These are phyloP conservation scores for Callipepla squamata DNA, from an alignment of 2,113 vertebrate species.

Conservation along the genomic window DNA sequence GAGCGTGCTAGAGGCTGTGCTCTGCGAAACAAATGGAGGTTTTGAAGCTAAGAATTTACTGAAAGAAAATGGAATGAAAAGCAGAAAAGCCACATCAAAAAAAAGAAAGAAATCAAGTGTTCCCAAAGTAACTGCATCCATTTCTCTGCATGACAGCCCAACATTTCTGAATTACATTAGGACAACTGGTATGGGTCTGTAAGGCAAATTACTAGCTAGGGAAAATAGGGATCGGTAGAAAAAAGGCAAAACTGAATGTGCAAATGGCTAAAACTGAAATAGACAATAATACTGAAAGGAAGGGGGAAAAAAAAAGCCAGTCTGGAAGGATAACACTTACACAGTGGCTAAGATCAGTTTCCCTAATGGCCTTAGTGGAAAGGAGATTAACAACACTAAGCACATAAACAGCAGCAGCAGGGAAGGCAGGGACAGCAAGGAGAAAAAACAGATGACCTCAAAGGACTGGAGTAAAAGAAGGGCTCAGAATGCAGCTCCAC, in stretches of 20 bases:
- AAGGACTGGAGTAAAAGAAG: neutral
- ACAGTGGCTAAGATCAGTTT: neutral
- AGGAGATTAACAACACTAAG: conserved; percentile 7
- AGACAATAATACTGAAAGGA: neutral
- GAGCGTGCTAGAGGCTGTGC: neutral
- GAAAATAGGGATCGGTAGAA: accelerated
- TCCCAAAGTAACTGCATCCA: neutral
- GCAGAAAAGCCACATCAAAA: neutral
- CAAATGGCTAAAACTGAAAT: neutral
- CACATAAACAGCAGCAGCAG: neutral
- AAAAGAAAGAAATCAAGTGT: neutral
- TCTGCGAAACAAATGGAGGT: neutral
- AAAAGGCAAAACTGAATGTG: neutral
- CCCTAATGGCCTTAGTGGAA: neutral
- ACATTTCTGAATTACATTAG: neutral
- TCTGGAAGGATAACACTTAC: neutral
- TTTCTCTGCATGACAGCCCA: neutral
- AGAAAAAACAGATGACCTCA: neutral
- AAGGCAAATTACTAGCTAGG: neutral
- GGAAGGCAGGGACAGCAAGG: neutral
- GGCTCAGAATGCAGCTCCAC: neutral
- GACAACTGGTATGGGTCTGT: neutral
- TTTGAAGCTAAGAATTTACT: neutral
- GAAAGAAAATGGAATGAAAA: neutral
- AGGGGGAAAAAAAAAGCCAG: neutral